Conservation (phyloP, 2,888 invertebrate genomes). For the Periphyllus acericola region DNA sequence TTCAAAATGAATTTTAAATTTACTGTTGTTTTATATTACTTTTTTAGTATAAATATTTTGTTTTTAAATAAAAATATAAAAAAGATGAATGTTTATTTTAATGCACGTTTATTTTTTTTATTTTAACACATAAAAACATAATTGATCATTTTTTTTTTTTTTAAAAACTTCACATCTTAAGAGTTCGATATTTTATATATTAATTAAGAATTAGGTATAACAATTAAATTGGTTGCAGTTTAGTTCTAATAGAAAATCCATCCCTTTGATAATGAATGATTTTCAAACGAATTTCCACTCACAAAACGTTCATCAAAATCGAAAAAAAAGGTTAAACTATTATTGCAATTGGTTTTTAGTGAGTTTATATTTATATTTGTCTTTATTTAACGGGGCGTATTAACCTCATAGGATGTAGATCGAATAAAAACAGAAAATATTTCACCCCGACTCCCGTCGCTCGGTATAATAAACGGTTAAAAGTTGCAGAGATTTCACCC, state of each 20-base stretch:
- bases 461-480: slow-evolving; percentile 37
- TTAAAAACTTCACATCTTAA: background rate
- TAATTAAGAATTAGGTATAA: background rate
- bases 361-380: slow-evolving; percentile 40
- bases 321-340: background rate
- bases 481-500: slow-evolving; percentile 46
- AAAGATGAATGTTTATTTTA: background rate
- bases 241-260: background rate
- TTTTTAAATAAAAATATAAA: background rate
- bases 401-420: background rate
- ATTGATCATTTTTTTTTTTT: background rate
- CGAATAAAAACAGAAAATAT: slow-evolving; percentile 32
- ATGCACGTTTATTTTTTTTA: background rate
- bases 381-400: background rate
- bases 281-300: slow-evolving; percentile 3
- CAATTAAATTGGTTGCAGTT: background rate
- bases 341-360: background rate
- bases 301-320: slow-evolving; percentile 13
- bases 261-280: background rate
- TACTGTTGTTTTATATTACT: slow-evolving; percentile 12
- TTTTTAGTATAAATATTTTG: slow-evolving; percentile 6
- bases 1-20: background rate
- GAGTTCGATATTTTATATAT: background rate
- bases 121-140: background rate
- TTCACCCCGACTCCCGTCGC: background rate